Base-by-base conservation (phyloP, 1,140 invertebrate genomes). In the Sitobion miscanthi region DNA sequence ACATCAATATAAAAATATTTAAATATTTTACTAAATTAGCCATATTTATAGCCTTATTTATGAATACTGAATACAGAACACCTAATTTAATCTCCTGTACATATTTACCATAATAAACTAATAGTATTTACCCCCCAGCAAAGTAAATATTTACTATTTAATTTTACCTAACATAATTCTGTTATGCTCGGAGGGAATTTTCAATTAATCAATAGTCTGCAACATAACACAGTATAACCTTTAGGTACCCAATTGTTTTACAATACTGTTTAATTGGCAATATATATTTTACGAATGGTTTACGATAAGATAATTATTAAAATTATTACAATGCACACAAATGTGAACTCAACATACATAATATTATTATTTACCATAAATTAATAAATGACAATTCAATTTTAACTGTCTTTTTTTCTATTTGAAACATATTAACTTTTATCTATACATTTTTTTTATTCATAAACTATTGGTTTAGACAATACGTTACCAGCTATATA, bases 171-270 rank as follows among this genome's bases (percentile, higher is more conserved):
- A 88, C 21, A 89, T 54, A 38, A 25, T 57, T 54, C 52, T 20
- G 87, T 35, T 54, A 30, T 87, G 35, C 86, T 49, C 21, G 25
- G 9, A 89, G 35, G 2, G 38, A 89, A 89, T 38, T 89, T 35
- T 54, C 49, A 89, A 89, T 38, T 89, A 38, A 89, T 89, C 35
- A 89, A 89, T 89, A 89, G 35, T 57, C 35, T 38, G 87, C 42
- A 89, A 89, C n/a, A 38, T 38, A 38, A 38, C 38, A 38, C 54
- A 89, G 2, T 89, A 89, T 42, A 4, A 52, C 30, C 30, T 30
- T 30, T 38, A 35, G 45, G 45, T 52, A 88, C 47, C 20, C 45
- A 9, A 35, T 88, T 23, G 30, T 52, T 35, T n/a, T 52, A 23
- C 30, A 69, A 69, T n/a, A 69, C 30, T 77, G n/a, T 77, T 88